Percentiles rank a stretch among this genome's conserved stretches.
Evolutionary conservation across 2,888 invertebrate species (phyloP).

Genomic region (Silvanus unidentatus): DNA sequence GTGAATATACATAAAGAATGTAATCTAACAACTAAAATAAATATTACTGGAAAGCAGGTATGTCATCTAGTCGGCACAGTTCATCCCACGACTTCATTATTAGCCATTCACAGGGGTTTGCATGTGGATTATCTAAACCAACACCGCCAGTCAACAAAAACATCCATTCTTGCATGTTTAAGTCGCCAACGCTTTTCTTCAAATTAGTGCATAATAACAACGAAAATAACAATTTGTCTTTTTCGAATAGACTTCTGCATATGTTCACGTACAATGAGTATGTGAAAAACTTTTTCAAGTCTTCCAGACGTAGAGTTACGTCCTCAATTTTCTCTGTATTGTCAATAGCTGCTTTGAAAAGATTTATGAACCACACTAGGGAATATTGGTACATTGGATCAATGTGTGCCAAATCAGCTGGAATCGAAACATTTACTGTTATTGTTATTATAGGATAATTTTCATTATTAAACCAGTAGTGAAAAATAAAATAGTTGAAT

Average conservation of each 20-base stretch:
- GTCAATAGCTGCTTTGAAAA: constrained; percentile 81
- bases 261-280: constrained; percentile 86
- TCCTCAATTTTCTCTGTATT: constrained; percentile 81
- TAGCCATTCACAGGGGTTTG: constrained; percentile 68
- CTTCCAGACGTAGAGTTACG: constrained; percentile 64
- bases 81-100: constrained; percentile 71
- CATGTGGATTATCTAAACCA: constrained; percentile 66
- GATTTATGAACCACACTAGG: constrained; percentile 85
- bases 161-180: constrained; percentile 68
- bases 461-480: constrained; percentile 64
- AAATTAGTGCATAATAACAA: constrained; percentile 68
- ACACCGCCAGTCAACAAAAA: constrained; percentile 85
- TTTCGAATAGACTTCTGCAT: constrained; percentile 89
- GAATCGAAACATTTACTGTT: constrained; percentile 26
- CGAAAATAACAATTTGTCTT: constrained; percentile 89
- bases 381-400: constrained; percentile 99
- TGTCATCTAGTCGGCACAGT: constrained; percentile 58
- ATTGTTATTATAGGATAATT: constrained; percentile 1
- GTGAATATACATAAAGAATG: background rate
- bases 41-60: constrained; percentile 46
- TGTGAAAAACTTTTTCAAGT: constrained; percentile 76
- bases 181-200: constrained; percentile 53
- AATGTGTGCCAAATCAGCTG: constrained; percentile 80
- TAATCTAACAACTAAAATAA: background rate
- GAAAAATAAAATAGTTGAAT: constrained; percentile 88